Base-by-base conservation (phyloP, 2,113 vertebrate species). In the Gymnocephalus cernua region DNA sequence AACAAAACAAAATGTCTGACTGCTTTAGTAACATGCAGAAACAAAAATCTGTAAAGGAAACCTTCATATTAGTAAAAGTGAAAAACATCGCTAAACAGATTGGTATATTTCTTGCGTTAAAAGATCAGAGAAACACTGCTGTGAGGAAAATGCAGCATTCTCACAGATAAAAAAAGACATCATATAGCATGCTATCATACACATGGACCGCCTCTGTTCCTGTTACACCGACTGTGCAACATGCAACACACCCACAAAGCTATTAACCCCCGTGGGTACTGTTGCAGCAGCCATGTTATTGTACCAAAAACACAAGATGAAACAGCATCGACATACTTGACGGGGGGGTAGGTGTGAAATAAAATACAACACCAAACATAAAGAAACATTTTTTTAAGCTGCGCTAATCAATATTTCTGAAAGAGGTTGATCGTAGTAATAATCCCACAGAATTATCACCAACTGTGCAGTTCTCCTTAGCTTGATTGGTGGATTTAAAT, bases 1-100 rank as follows among this genome's bases (percentile, higher is more conserved):
- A 48, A 11, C 38, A 41, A 72, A 76, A 77, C 13, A 51, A 80
- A 75, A 62, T 54, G 62, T 27, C 38, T 41, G 53, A 56, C 21
- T 61, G 66, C 27, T 41, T 38, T 48, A 56, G 61, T 63, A 57
- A 59, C 19, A 29, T 14, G 50, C 27, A 50, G 13, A 21, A 66
- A 65, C 21, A 3, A 32, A 57, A 73, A n/a, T 47, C 13, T 13
- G 14, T 41, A 44, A 72, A 35, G 65, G 35, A 47, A 71, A 23
- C 2, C 21, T 29, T 27, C 21, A 54, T 10, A 12, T 2, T 38
- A 18, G 23, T 21, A 2, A 45, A 63, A 47, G 4, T 38, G 21
- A 41, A 45, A 45, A 18, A 47, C 27, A 13, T 4, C 35, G 44
- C 29, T 41, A 2, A 7, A 3, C 21, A 57, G 35, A 66, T 50